Conservation (phyloP, 2,797 vertebrate species). For the Enteromius radiatus region DNA sequence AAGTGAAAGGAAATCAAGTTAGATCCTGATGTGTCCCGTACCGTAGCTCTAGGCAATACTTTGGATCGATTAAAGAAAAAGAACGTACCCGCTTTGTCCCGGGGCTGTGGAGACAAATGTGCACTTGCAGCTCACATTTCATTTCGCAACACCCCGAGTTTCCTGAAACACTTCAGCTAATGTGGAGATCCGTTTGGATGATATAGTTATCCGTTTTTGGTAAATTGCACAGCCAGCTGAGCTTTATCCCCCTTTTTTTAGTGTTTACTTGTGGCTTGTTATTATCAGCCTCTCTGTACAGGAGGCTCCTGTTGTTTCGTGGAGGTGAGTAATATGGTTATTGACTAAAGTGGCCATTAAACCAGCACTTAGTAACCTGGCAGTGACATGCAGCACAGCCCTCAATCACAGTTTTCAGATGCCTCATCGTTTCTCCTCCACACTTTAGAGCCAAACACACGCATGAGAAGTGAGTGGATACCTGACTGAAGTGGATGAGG, state of each 20-base stretch:
- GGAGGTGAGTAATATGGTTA: constrained; percentile 38
- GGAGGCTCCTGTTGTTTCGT: constrained; percentile 26
- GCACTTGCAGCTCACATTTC: not conserved
- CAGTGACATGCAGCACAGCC: constrained; percentile 32
- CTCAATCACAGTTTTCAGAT: constrained; percentile 34
- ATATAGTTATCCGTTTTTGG: not conserved
- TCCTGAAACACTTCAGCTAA: not conserved
- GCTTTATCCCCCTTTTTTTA: constrained; percentile 36
- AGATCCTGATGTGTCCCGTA: constrained; percentile 62
- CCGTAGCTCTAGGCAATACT: constrained; percentile 61
- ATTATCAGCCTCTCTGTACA: constrained; percentile 8
- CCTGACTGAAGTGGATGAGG: constrained; percentile 32
- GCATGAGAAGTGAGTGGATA: constrained; percentile 27
- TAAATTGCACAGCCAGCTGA: not conserved
- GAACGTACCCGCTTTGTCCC: not conserved
- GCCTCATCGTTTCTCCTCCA: constrained; percentile 10
- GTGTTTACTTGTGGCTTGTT: constrained; percentile 39
- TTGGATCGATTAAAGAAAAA: constrained; percentile 49
- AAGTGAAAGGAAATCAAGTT: constrained; percentile 64
- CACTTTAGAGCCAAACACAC: constrained; percentile 27
- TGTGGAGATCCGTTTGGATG: not conserved
- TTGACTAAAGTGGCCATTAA: constrained; percentile 54
- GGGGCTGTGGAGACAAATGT: not conserved
- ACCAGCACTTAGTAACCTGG: constrained; percentile 49
- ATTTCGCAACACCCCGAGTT: not conserved